These are phyloP conservation scores for Mimachlamys varia DNA, from an alignment of 2,888 invertebrate genomes.

Conservation along the genomic window DNA sequence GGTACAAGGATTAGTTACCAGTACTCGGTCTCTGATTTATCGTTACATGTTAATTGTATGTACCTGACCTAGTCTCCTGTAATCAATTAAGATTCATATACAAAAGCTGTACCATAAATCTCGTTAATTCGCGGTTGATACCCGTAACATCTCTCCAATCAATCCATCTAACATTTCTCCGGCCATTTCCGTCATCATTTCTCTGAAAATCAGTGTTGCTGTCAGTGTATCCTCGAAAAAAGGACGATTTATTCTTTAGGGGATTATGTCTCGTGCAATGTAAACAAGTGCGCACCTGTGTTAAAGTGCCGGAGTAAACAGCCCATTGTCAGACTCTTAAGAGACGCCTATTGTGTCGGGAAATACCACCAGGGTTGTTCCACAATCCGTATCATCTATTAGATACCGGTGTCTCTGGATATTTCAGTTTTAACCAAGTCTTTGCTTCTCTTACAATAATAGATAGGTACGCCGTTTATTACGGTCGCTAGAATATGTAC, in stretches of 20 bases:
- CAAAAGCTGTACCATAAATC: not conserved
- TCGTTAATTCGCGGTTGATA: not conserved
- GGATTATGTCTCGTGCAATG: not conserved
- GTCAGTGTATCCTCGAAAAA: not conserved
- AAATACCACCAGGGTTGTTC: slow-evolving; percentile 30
- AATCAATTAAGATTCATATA: not conserved
- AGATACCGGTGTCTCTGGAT: not conserved
- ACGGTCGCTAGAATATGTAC: not conserved
- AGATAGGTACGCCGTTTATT: not conserved
- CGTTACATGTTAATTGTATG: not conserved
- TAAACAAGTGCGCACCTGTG: slow-evolving; percentile 20
- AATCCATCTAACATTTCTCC: not conserved
- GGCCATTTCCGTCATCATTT: slow-evolving; percentile 21
- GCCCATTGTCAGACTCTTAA: not conserved
- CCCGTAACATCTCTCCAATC: not conserved
- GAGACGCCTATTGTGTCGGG: not conserved
- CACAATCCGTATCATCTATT: not conserved
- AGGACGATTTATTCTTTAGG: not conserved
- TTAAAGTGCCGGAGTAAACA: not conserved
- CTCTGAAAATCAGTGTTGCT: not conserved
- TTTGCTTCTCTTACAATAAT: not conserved
- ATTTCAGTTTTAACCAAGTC: not conserved
- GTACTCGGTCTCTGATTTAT: not conserved
- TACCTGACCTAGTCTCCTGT: not conserved
- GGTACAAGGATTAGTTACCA: not conserved